Percentiles rank a stretch among this genome's conserved stretches.
Conservation (phyloP, 2,113 vertebrate genomes). For the Ageneiosus marmoratus region DNA sequence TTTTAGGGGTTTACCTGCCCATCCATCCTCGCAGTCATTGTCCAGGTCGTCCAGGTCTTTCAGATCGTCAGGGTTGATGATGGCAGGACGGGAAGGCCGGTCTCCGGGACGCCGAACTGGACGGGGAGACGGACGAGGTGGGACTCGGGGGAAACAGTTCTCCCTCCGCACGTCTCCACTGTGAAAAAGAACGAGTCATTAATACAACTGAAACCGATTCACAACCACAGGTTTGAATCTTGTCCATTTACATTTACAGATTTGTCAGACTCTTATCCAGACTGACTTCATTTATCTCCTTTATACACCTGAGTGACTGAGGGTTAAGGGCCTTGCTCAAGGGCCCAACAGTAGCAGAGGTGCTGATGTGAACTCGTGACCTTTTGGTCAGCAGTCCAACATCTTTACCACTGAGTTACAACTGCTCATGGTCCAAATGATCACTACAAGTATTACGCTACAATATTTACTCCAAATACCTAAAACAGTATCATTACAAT, state of each 20-base stretch:
- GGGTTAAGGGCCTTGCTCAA: no score
- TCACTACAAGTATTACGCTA: no score
- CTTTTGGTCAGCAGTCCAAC: no score
- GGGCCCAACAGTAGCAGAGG: no score
- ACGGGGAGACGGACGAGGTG: slow-evolving; percentile 75
- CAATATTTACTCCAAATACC: no score
- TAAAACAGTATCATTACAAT: neutral
- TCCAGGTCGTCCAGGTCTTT: slow-evolving; percentile 96
- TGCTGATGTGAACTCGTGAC: no score
- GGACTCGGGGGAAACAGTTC: slow-evolving; percentile 72
- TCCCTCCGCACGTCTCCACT: slow-evolving; percentile 82
- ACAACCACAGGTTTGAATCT: neutral
- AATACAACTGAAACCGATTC: neutral
- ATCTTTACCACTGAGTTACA: no score
- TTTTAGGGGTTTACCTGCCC: slow-evolving; percentile 82
- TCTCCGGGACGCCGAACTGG: slow-evolving; percentile 82
- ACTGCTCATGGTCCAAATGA: no score
- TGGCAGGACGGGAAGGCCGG: slow-evolving; percentile 82
- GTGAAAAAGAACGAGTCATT: neutral
- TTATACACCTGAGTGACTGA: no score
- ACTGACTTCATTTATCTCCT: no score
- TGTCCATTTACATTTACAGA: no score
- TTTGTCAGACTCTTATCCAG: no score
- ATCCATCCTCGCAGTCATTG: slow-evolving; percentile 91
- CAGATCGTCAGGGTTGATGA: slow-evolving; percentile 94